These are phyloP conservation scores for Spea hammondii DNA, from an alignment of 2,797 vertebrate species.

Conservation along the genomic window DNA sequence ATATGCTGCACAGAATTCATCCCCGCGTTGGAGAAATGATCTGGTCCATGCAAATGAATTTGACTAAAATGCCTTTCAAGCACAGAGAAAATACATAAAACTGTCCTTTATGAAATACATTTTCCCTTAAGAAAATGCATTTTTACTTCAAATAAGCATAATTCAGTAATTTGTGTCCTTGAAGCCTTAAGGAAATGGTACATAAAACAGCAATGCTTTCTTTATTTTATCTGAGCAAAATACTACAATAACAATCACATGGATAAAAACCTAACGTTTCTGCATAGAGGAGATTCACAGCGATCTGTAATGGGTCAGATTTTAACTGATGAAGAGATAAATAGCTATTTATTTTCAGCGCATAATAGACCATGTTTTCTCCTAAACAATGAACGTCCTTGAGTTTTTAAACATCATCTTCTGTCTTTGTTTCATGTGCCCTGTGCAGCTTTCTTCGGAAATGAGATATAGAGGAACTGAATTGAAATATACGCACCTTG, in stretches of 20 bases:
- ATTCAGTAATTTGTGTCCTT: constrained; percentile 5
- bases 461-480: not conserved
- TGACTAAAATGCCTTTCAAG: not conserved
- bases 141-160: constrained; percentile 1
- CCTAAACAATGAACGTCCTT: not conserved
- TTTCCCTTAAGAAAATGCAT: not conserved
- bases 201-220: not conserved
- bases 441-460: not conserved
- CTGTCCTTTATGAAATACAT: not conserved
- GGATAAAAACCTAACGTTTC: not conserved
- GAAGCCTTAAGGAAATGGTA: not conserved
- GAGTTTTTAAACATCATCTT: not conserved
- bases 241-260: not conserved
- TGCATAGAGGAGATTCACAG: not conserved
- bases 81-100: not conserved
- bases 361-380: not conserved
- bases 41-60: constrained; percentile 7
- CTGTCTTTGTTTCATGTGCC: not conserved
- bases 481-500: not conserved
- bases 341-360: not conserved
- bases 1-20: constrained; percentile 1
- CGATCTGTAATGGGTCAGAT: not conserved
- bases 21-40: constrained; percentile 2
- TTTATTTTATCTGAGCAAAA: not conserved
- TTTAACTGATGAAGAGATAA: not conserved